These are phyloP conservation scores for Dorcus hopei DNA, from an alignment of 2,888 invertebrate genomes.

Conservation along the genomic window DNA sequence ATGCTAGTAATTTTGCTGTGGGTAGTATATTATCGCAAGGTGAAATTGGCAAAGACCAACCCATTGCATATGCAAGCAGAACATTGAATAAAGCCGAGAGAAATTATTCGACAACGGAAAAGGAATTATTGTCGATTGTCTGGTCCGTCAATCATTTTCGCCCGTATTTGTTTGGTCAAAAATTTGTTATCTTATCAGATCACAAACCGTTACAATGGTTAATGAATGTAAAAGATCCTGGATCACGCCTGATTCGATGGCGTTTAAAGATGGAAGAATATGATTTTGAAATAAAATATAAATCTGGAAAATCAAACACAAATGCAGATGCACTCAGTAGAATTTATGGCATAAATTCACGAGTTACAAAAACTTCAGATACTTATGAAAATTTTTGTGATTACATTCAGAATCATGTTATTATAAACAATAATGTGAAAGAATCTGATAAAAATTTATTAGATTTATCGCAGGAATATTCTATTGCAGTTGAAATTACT, in stretches of 20 bases:
- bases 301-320: conserved; percentile 31
- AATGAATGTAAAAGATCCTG: conserved; percentile 34
- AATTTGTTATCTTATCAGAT: conserved; percentile 39
- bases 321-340: conserved; percentile 35
- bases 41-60: conserved; percentile 28
- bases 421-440: no score
- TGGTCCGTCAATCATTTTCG: conserved; percentile 39
- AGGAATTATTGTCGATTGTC: conserved; percentile 41
- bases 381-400: no score
- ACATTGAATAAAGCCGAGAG: conserved; percentile 35
- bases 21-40: no score
- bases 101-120: conserved; percentile 41
- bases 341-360: background rate
- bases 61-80: conserved; percentile 39
- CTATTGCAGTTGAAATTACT: no score
- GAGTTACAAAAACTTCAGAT: no score
- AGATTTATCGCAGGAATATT: no score
- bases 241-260: conserved; percentile 33
- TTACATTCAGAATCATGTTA: no score
- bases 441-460: no score
- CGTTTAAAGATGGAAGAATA: conserved; percentile 34
- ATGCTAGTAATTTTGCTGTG: no score
- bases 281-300: conserved; percentile 36
- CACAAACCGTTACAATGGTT: conserved; percentile 40
- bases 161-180: conserved; percentile 40